Evolutionary conservation across 2,113 vertebrate species (phyloP).

Genomic region (Cynopterus brachyotis): DNA sequence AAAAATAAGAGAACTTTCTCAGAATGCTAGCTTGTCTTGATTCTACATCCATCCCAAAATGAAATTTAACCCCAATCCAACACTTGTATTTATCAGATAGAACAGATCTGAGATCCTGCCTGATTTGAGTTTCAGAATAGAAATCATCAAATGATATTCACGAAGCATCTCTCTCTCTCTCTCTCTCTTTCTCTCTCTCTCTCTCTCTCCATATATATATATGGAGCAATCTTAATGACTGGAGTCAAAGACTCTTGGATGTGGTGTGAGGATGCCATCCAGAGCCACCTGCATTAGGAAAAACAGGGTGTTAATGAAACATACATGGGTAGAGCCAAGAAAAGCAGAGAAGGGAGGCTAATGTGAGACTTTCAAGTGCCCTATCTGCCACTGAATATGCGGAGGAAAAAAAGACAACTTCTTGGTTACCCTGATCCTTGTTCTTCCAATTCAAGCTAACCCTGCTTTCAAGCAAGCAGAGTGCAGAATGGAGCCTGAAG

Average conservation of each 20-base stretch:
- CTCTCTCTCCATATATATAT: neutral
- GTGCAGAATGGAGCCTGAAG: neutral
- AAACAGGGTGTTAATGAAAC: neutral
- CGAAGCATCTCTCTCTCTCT: no score
- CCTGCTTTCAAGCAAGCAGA: neutral
- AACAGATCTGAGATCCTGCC: neutral
- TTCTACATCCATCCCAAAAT: neutral
- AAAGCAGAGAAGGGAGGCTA: neutral
- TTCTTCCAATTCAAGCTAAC: neutral
- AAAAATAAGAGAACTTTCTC: slow-evolving; percentile 34
- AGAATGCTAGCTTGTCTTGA: neutral
- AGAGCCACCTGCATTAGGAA: neutral
- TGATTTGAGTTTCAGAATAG: neutral
- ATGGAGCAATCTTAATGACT: neutral
- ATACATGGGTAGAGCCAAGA: neutral
- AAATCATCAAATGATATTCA: neutral
- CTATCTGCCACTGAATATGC: neutral
- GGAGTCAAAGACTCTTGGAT: neutral
- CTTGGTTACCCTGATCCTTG: neutral
- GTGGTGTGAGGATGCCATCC: neutral
- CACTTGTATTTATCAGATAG: neutral
- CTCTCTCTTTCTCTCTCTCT: no score
- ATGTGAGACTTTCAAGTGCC: neutral
- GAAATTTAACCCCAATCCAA: neutral
- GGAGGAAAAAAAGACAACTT: neutral